Evolutionary conservation across 2,888 invertebrate species (phyloP), one percentile per base, ranked within the genome.

Genomic region (Eristalis intricaria): DNA sequence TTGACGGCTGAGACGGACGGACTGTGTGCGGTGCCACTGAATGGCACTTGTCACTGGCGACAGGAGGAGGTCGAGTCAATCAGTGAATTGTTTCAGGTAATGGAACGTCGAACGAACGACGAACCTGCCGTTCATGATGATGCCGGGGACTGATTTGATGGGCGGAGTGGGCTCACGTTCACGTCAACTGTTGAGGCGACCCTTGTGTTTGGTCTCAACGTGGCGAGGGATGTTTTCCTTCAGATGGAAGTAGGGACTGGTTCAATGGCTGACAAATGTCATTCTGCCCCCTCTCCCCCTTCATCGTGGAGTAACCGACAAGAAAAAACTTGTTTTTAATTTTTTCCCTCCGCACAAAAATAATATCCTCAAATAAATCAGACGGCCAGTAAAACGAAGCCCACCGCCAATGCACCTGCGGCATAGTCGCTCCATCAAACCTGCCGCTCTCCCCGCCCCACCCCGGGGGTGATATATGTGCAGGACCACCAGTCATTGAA

Each of bases 1-100:
- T 77, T 85, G 85, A 69, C 85, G 81, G 76, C 50, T 80, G 81
- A 81, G n/a, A n/a, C n/a, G n/a, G n/a, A n/a, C n/a, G 85, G 69
- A 74, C 69, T 5, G 50, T 50, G 50, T 50, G n/a, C 8, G 19
- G 19, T 79, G 64, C 73, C 58, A 80, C 76, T 80, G 38, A 73
- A 74, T 78, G 58, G 68, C 11, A 35, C 29, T 26, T 81, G 81
- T 85, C 81, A 66, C 29, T 50, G 40, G 61, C 81, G 76, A 81
- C 50, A 19, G 50, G 50, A 5, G 50, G 19, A n/a, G 50, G 11
- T 26, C 11, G 26, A 26, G 29, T 26, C 61, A 61, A 61, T 29
- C 29, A 61, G 7, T 61, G 26, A 61, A 61, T 61, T 61, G 61
- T 61, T 50, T 50, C 43, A 50, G 50, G 19, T 50, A 22, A 50